Evolutionary conservation across 2,888 invertebrate genomes (phyloP).

Genomic region (Cheilosia vulpina): DNA sequence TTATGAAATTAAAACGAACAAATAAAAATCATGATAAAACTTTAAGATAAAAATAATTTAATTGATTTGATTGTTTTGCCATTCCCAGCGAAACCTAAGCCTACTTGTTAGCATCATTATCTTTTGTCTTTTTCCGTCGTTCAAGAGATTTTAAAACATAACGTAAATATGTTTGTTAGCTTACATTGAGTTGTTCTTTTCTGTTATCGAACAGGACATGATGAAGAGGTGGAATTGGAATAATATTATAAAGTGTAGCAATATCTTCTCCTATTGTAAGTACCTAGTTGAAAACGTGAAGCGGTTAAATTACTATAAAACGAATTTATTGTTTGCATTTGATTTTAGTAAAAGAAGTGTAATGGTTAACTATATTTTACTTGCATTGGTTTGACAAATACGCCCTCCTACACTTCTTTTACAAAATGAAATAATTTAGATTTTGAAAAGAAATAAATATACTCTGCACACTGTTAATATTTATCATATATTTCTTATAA

Average conservation of each 20-base stretch:
- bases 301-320: constrained; percentile 3
- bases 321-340: neutral
- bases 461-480: constrained; percentile 28
- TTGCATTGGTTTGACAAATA: constrained; percentile 18
- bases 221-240: constrained; percentile 18
- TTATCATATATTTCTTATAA: constrained; percentile 20
- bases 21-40: constrained; percentile 19
- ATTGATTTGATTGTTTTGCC: constrained; percentile 56
- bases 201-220: neutral
- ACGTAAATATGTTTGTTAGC: constrained; percentile 29
- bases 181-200: constrained; percentile 21
- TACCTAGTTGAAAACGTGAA: neutral
- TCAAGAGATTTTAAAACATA: constrained; percentile 61
- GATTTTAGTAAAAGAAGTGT: constrained; percentile 18
- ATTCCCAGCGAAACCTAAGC: constrained; percentile 72
- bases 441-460: neutral
- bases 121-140: constrained; percentile 72
- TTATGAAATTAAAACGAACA: constrained; percentile 34
- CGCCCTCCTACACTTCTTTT: constrained; percentile 10
- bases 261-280: neutral
- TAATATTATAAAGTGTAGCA: neutral
- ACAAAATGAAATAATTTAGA: neutral
- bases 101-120: constrained; percentile 74
- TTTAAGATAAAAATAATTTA: constrained; percentile 57
- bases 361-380: neutral